Base-by-base conservation (phyloP, 2,113 vertebrate genomes). In the Pedetes capensis region DNA sequence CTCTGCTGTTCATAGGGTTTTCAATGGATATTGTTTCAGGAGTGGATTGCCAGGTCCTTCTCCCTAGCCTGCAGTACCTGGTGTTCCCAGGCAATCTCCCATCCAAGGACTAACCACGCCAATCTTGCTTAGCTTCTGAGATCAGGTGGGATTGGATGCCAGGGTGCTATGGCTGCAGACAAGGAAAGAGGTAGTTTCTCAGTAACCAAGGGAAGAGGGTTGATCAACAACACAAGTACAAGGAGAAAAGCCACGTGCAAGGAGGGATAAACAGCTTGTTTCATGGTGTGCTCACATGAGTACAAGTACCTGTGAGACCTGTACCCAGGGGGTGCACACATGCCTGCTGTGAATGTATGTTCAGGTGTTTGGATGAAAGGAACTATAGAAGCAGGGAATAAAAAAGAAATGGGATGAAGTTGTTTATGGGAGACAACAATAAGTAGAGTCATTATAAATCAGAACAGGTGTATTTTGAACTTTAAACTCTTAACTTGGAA, bases 271-370 rank as follows among this genome's bases (percentile, higher is more conserved):
- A 17, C 25, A 75, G 81, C 49, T 79, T 22, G 51, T 47, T 82
- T 42, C 42, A n/a, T 22, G 29, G 18, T 8, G 1, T 39, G 29
- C 29, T 37, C 25, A 29, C 42, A 32, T 39, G 53, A 3, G 6
- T 8, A 10, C 18, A 29, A 7, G 13, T 0, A 4, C 0, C 4
- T 39, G 22, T 39, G 17, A 25, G 17, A 8, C 44, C 51, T 16
- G 81, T 39, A 34, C 34, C 25, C 22, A 75, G 8, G 25, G 29
- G 39, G 8, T 44, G 18, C 4, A 7, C 0, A 53, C 6, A 34
- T 20, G 23, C 6, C 0, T 2, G 4, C 1, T 59, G 16, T 57
- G 25, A 4, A 25, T 39, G 34, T 20, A 14, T 13, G 57, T 39
- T 27, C 2, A 6, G 25, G 37, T 47, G 57, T 86, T 69, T 76